Conservation (phyloP, 2,797 vertebrate genomes). For the Mionectes olivaceus region DNA sequence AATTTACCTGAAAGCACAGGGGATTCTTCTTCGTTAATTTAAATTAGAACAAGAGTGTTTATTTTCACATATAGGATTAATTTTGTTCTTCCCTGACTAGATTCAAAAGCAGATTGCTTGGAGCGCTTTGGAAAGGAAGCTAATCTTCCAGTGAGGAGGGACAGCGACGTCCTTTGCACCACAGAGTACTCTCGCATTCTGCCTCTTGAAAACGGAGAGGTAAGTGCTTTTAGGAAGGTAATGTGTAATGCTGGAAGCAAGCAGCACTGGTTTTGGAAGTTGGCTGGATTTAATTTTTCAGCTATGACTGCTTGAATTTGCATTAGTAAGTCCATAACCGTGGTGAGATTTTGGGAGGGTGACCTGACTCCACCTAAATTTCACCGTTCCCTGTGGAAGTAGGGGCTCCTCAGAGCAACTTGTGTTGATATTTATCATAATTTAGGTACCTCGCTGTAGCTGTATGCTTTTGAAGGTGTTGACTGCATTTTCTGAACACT, state of each 20-base stretch:
- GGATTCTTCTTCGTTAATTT: not conserved
- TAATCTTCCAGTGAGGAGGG: constrained; percentile 77
- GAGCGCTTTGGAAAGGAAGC: constrained; percentile 85
- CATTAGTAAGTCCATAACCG: not conserved
- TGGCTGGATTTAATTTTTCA: not conserved
- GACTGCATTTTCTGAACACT: not conserved
- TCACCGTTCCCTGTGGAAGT: rapidly evolving
- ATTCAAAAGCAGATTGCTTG: constrained; percentile 87
- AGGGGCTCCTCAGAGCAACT: not conserved
- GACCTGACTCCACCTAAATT: not conserved
- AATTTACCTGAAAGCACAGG: not conserved
- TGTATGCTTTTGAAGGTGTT: not conserved
- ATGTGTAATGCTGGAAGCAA: not conserved
- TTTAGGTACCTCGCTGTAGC: not conserved
- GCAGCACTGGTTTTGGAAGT: not conserved
- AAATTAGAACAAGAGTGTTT: not conserved
- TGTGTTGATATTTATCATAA: not conserved
- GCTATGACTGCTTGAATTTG: not conserved
- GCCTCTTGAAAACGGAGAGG: constrained; percentile 94
- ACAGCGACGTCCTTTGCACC: constrained; percentile 89
- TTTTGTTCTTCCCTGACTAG: constrained; percentile 67
- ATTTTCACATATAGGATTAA: not conserved
- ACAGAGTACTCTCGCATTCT: constrained; percentile 90
- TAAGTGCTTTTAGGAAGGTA: constrained; percentile 55
- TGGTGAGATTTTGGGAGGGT: not conserved